Base-by-base conservation (phyloP, 2,888 invertebrate species). In the Philaethria dido region DNA sequence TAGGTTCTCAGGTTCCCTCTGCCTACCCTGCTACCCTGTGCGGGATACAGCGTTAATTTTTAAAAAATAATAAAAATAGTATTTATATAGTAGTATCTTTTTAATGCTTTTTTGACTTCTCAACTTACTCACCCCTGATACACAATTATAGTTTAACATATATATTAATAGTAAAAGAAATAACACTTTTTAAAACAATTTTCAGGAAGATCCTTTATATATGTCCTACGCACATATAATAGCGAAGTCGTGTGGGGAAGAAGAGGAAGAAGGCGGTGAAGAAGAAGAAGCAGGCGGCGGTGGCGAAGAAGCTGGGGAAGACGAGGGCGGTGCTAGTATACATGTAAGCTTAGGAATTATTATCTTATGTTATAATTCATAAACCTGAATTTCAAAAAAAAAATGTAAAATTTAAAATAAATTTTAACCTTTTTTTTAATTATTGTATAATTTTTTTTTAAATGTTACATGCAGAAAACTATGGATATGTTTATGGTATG, bases 221-320 rank as follows among this genome's bases (percentile, higher is more conserved):
- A 99, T 99, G 97, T 97, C 98, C 1, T 99, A 99, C 84, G 99
- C 99, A 0, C 96, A 98, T 85, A 99, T 99, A 68, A 98, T 99
- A 85, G 98, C 99, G 1, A 98, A 98, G 86, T 99, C 99, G 0
- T 98, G 98, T 80, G 99, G 99, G 1, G 98, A 98, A 80, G 99
- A 99, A 83, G 99, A 99, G 76, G 99, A 99, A 81, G 99, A 98
- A 81, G 99, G 97, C 0, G 99, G 97, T 4, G 98, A 96, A 70
- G 96, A 95, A 74, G 97, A 96, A 64, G 97, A 95, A 14, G 96
- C 95, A 0, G 97, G 95, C 0, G 14, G 39, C 13, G 97, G 95
- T 0, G 89, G 84, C 88, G 95, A 77, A 0, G 95, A 94, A 92
- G 72, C 72, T 0, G 72, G 83, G 1, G 95, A 94, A 54, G 95